A percentile compares a stretch with the other conserved stretches of the same genome.
phyloP scores from a whole-genome alignment of 30 jellyfish, hydroid and myxozoan genomes.

The Hydractinia echinata region DNA sequence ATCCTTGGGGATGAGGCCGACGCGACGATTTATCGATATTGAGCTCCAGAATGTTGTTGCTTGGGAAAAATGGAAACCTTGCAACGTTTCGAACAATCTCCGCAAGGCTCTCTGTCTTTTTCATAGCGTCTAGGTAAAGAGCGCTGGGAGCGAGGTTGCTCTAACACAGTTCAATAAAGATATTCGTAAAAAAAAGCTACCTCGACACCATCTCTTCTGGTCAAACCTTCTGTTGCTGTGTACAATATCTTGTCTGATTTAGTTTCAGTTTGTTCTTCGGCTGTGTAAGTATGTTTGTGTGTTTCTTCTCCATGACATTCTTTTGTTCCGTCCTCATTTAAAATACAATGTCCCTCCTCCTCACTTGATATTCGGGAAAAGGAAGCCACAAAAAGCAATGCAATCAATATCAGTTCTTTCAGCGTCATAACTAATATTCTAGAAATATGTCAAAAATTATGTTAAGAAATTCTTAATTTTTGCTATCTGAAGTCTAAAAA shows the following conservation, averaged over 20 bases:
- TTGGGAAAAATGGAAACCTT: no score
- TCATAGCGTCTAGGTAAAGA: no score
- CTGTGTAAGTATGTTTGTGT: neutral
- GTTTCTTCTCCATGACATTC: neutral
- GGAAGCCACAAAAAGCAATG: neutral
- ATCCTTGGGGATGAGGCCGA: no score
- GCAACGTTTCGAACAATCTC: no score
- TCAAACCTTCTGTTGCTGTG: neutral
- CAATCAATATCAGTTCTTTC: neutral
- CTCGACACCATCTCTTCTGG: slow-evolving; percentile 36
- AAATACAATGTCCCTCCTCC: slow-evolving; percentile 3
- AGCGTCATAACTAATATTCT: neutral
- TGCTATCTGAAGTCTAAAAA: no score
- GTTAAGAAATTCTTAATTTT: no score
- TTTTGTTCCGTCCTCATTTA: slow-evolving; percentile 14
- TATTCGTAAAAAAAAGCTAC: neutral
- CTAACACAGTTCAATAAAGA: no score
- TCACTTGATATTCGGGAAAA: neutral
- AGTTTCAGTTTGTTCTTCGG: neutral
- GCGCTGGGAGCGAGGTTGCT: no score
- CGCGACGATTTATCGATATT: no score
- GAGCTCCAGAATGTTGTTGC: no score
- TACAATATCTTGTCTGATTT: neutral
- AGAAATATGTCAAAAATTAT: no score
- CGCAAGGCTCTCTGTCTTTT: no score